Conservation (phyloP, 2,888 invertebrate genomes). For the Noctua comes region DNA sequence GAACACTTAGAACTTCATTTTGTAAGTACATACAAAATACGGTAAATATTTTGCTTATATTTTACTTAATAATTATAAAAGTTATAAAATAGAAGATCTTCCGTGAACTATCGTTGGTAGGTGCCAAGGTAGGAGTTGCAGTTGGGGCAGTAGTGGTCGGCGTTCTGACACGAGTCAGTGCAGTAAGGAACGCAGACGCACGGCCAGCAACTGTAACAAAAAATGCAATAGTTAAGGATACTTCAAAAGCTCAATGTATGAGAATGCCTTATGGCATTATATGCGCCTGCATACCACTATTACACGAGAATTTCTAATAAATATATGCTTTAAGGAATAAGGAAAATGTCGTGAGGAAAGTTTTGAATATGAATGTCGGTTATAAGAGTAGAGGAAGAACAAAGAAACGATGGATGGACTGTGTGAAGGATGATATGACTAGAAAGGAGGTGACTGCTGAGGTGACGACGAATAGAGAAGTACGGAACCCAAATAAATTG, state of each 20-base stretch:
- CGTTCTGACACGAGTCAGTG: conserved; percentile 88
- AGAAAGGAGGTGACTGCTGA: too few species aligned
- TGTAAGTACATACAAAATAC: conserved; percentile 32
- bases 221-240: neutral
- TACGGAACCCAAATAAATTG: too few species aligned
- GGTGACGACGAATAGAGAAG: too few species aligned
- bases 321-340: neutral
- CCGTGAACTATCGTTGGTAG: conserved; percentile 71
- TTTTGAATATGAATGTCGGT: too few species aligned
- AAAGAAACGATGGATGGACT: too few species aligned
- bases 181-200: conserved; percentile 91
- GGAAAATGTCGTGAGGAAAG: too few species aligned
- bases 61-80: conserved; percentile 39
- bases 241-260: neutral
- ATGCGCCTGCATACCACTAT: too few species aligned
- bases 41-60: conserved; percentile 36
- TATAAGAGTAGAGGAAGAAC: neutral
- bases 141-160: conserved; percentile 90
- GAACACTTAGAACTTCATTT: conserved; percentile 28
- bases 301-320: too few species aligned
- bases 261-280: neutral
- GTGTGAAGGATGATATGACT: too few species aligned
- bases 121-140: conserved; percentile 90
- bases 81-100: conserved; percentile 19
- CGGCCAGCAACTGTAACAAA: conserved; percentile 87